Percentiles rank a stretch among this genome's conserved stretches.
phyloP scores from a whole-genome alignment of 1,140 invertebrate species.

The Sweltsa coloradensis region DNA sequence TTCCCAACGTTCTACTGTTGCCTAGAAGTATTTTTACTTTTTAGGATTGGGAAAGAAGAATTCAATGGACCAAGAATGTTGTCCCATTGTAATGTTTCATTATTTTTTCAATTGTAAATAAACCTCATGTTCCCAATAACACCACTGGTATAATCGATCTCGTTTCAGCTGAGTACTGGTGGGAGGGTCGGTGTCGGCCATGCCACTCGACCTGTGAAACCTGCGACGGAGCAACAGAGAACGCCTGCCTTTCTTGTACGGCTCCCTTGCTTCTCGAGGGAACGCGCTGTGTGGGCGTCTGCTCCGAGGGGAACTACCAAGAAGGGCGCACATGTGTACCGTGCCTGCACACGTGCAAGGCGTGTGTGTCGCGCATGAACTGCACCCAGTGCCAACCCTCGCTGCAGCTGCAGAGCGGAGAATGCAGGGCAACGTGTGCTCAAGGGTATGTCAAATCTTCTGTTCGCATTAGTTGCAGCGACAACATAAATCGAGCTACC shows the following conservation, averaged over 20 bases:
- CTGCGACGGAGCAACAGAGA: conserved; percentile 52
- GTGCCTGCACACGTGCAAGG: conserved; percentile 63
- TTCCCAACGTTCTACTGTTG: too few relatives aligned
- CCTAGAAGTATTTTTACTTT: too few relatives aligned
- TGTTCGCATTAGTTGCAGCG: too few relatives aligned
- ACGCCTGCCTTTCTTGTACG: conserved; percentile 53
- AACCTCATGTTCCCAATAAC: too few relatives aligned
- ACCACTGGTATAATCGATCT: too few relatives aligned
- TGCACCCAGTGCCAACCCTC: conserved; percentile 62
- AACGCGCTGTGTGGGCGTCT: conserved; percentile 52
- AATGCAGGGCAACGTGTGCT: conserved; percentile 48
- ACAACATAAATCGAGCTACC: too few relatives aligned
- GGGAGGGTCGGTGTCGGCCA: conserved; percentile 47
- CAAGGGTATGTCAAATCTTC: conserved; percentile 22
- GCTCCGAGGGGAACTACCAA: conserved; percentile 54
- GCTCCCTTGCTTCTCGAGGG: conserved; percentile 50
- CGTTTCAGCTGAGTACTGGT: conserved; percentile 51
- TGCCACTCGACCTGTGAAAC: conserved; percentile 59
- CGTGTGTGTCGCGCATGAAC: conserved; percentile 60
- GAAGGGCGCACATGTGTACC: conserved; percentile 51
- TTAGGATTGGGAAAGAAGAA: too few relatives aligned
- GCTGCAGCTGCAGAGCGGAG: conserved; percentile 61
- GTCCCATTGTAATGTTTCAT: too few relatives aligned
- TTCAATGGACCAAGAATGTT: background rate
- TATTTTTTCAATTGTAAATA: too few relatives aligned